Conservation (phyloP, 1,140 invertebrate species). For the Coelopa frigida region DNA sequence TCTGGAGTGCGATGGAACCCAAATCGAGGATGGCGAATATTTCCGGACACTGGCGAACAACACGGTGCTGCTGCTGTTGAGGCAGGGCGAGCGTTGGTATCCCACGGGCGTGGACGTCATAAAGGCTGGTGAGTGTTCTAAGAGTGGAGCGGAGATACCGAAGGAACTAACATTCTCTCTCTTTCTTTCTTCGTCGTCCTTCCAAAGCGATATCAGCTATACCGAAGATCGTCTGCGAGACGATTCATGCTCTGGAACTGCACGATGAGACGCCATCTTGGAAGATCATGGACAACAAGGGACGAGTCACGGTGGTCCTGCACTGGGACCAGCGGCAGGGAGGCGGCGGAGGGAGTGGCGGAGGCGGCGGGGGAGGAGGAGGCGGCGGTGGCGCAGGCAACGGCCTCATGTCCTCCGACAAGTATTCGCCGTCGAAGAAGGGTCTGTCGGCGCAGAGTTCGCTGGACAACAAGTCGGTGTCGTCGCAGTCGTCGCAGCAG, state of each 20-base stretch:
- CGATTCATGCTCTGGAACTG: conserved; percentile 84
- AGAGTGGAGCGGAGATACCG: background rate
- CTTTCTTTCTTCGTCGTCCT: too few relatives aligned
- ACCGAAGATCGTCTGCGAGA: conserved; percentile 93
- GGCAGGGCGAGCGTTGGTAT: conserved; percentile 83
- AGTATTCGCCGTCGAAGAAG: conserved; percentile 52
- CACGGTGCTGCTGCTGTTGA: conserved; percentile 79
- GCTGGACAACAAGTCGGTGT: conserved; percentile 57
- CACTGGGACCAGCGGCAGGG: conserved; percentile 81
- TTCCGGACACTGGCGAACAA: conserved; percentile 86
- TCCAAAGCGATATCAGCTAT: conserved; percentile 85
- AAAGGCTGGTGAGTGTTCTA: conserved; percentile 64
- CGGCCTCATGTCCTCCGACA: conserved; percentile 64
- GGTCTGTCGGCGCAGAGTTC: conserved; percentile 58
- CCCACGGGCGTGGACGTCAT: conserved; percentile 86
- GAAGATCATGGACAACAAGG: conserved; percentile 96
- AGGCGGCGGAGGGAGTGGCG: conserved; percentile 50
- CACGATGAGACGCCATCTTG: conserved; percentile 92
- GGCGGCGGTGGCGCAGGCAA: conserved; percentile 53
- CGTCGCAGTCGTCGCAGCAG: conserved; percentile 47
- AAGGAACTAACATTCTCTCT: too few relatives aligned
- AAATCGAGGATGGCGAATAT: conserved; percentile 91
- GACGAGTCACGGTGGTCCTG: conserved; percentile 84
- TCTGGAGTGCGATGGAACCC: conserved; percentile 88
- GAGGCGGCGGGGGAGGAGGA: conserved; percentile 48